phyloP scores from a whole-genome alignment of 1,140 invertebrate genomes.

The Aphaenogaster rudis region DNA sequence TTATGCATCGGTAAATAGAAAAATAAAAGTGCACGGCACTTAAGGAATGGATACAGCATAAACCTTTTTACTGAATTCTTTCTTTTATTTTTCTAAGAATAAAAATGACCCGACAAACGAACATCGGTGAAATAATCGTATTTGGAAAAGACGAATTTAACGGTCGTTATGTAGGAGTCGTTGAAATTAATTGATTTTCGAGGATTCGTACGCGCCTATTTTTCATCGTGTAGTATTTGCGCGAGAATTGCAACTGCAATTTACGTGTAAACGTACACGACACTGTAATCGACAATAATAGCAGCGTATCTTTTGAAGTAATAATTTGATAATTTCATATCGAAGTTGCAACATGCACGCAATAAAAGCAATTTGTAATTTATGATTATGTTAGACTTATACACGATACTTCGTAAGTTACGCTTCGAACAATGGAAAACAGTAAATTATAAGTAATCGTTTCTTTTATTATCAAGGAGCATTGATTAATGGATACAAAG shows the following conservation, averaged over 20 bases:
- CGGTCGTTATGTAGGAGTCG: neutral
- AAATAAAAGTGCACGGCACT: neutral
- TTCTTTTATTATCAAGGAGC: neutral
- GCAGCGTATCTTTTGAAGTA: neutral
- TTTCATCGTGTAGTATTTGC: neutral
- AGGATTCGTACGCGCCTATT: neutral
- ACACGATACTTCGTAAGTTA: neutral
- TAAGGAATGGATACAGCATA: constrained; percentile 9
- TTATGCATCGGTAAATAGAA: neutral
- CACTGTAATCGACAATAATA: neutral
- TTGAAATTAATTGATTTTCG: neutral
- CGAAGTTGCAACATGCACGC: neutral
- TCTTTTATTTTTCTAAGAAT: neutral
- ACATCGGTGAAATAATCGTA: neutral
- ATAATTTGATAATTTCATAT: constrained; percentile 28
- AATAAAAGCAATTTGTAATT: constrained; percentile 5
- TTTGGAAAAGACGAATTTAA: neutral
- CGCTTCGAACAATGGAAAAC: neutral
- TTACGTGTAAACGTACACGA: neutral
- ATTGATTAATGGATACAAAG: constrained; percentile 1
- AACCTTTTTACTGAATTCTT: neutral
- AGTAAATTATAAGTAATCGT: neutral
- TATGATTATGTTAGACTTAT: constrained; percentile 5
- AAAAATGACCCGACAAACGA: constrained; percentile 6
- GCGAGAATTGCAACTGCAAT: neutral